Evolutionary conservation across 2,113 vertebrate species (phyloP).

Genomic region (Calidris pugnax): DNA sequence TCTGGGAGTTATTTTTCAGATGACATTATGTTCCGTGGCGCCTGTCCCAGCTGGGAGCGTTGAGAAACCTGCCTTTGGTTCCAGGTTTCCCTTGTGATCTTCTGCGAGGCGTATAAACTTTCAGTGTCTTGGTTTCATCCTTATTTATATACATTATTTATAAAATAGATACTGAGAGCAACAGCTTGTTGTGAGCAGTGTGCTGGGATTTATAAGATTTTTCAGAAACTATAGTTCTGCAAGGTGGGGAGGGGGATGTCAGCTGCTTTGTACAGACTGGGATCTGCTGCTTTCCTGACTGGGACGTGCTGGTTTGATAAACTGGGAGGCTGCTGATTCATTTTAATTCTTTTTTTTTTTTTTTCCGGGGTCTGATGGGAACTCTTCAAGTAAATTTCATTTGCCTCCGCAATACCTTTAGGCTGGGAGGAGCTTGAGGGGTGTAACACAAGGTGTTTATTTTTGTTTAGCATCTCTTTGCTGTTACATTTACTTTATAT

Average conservation of each 20-base stretch:
- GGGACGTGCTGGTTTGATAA: fast-evolving
- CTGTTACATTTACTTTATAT: neutral
- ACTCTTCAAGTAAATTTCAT: neutral
- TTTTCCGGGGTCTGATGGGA: neutral
- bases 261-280: neutral
- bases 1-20: neutral
- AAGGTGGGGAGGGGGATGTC: no score
- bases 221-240: fast-evolving
- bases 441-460: neutral
- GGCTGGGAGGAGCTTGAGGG: neutral
- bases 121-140: neutral
- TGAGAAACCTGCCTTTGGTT: neutral
- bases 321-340: neutral
- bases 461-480: neutral
- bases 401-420: neutral
- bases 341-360: neutral
- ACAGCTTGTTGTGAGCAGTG: neutral
- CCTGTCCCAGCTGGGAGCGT: fast-evolving
- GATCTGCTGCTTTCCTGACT: neutral
- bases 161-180: neutral
- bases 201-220: neutral
- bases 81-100: neutral
- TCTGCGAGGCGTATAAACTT: neutral
- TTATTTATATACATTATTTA: neutral
- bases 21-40: neutral